Percentiles rank a stretch among this genome's conserved stretches.
These are phyloP conservation scores for Eriosoma lanigerum DNA, from an alignment of 1,140 invertebrate genomes.

Conservation along the genomic window DNA sequence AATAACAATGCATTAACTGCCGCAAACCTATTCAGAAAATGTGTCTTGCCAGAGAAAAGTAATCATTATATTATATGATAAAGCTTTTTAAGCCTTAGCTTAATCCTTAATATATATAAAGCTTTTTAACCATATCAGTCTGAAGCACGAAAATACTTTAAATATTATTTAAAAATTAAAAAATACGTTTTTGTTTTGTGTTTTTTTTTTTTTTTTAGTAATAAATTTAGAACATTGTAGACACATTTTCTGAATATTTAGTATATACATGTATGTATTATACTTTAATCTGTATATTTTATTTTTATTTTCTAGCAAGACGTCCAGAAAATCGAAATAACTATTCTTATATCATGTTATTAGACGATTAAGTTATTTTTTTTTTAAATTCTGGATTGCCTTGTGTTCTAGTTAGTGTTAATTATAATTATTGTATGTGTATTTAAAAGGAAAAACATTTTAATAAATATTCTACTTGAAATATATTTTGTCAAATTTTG, in stretches of 20 bases:
- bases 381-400: conserved; percentile 6
- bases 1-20: not conserved
- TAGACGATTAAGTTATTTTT: not conserved
- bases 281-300: not conserved
- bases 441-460: not conserved
- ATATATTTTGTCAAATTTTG: conserved; percentile 23
- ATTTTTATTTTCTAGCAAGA: not conserved
- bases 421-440: not conserved
- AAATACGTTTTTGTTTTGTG: not conserved
- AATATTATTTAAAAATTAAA: no score
- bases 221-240: conserved; percentile 28
- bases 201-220: conserved; percentile 11
- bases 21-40: conserved; percentile 71
- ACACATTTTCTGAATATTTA: conserved; percentile 49
- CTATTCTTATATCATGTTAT: no score
- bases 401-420: not conserved
- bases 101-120: conserved; percentile 49
- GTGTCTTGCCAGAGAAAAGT: conserved; percentile 81
- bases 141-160: conserved; percentile 30
- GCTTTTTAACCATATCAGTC: conserved; percentile 52
- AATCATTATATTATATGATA: conserved; percentile 53
- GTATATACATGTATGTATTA: not conserved
- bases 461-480: not conserved
- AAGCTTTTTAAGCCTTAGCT: conserved; percentile 47
- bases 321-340: conserved; percentile 8